phyloP scores from a whole-genome alignment of 2,888 invertebrate genomes.

The Laothoe populi region DNA sequence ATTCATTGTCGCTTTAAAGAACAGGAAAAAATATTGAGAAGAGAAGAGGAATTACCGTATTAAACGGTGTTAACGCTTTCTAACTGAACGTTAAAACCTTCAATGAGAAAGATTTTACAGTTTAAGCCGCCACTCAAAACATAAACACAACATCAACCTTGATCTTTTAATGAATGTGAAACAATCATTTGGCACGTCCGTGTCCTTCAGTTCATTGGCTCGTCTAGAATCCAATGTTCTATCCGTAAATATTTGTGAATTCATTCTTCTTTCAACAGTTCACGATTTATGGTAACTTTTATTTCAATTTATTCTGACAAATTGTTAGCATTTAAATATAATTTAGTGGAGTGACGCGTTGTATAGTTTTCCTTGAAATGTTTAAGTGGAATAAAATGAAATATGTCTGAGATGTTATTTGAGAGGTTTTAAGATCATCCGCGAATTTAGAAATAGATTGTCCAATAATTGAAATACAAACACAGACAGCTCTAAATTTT shows the following conservation, averaged over 20 bases:
- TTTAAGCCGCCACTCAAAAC: not conserved
- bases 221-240: not conserved
- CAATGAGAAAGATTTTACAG: not conserved
- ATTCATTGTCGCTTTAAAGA: no score
- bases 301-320: conserved; percentile 19
- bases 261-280: conserved; percentile 39
- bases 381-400: not conserved
- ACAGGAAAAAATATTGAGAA: no score
- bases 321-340: conserved; percentile 1
- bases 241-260: conserved; percentile 33
- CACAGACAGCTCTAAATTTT: no score
- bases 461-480: not conserved
- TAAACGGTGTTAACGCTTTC: no score
- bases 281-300: conserved; percentile 22
- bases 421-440: not conserved
- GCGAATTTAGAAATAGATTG: not conserved
- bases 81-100: no score
- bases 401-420: not conserved
- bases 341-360: not conserved
- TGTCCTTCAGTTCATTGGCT: conserved; percentile 2
- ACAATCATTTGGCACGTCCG: not conserved
- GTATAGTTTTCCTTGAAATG: not conserved
- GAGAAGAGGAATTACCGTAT: no score
- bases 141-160: not conserved
- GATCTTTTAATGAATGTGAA: conserved; percentile 13